Evolutionary conservation across 2,113 vertebrate species (phyloP), one percentile per base, ranked within the genome.

Genomic region (Helogale parvula): DNA sequence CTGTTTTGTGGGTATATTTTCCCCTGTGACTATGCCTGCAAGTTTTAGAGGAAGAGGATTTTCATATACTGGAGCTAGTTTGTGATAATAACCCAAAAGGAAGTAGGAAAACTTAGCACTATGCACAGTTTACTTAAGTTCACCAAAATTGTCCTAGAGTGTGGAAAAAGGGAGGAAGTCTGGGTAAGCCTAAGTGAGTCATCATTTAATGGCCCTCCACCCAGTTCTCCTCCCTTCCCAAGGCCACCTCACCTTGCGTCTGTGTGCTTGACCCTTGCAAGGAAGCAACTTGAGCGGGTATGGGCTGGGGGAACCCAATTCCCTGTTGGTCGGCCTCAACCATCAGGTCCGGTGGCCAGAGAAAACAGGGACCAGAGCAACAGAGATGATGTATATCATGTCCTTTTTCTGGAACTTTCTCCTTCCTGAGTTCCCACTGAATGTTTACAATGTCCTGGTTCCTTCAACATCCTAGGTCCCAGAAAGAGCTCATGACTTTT

Each of bases 161-260:
- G 81, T 82, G 47, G 86, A 83, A 87, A 74, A 96, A 86, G 69
- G 92, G 91, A 52, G 69, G 92, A 95, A 90, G 77, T 77, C 94
- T 96, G 87, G 66, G 90, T 69, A 91, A 76, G 90, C 7, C 90
- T 14, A 72, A 27, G 69, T 96, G 95, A 97, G 90, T 98, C 95
- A 97, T 21, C 63, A 52, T 38, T 9, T 7, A 87, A 88, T 74
- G 0, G 2, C 33, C 76, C 88, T 98, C 97, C 38, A 3, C 93
- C 88, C 96, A 86, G 19, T 9, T 65, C 95, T 91, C 91, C 86
- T 97, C 77, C 90, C 80, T 81, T 27, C 2, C 9, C 50, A 76
- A 92, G 74, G 90, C 90, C 69, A 31, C 63, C 97, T 97, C 93
- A 82, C 77, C 63, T 95, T 84, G 17, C 1, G 6, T 88, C 86